A percentile compares a stretch with the other conserved stretches of the same genome.
Evolutionary conservation across 2,113 vertebrate genomes (phyloP).

Genomic region (Passer domesticus): DNA sequence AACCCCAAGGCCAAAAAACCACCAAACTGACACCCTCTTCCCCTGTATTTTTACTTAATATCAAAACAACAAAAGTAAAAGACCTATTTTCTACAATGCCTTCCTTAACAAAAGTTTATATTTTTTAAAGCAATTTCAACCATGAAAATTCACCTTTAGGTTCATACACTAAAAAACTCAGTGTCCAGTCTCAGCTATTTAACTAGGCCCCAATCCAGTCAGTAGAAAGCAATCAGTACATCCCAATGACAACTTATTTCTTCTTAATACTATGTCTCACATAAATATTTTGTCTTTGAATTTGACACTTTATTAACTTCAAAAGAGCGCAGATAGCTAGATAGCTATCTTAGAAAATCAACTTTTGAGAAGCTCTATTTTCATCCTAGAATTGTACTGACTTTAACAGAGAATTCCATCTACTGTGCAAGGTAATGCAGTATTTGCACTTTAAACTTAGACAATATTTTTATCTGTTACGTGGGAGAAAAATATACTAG

Average conservation of each 20-base stretch:
- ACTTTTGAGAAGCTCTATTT: background rate
- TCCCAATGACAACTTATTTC: background rate
- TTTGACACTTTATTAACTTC: background rate
- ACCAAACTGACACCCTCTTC: accelerated
- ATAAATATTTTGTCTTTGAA: background rate
- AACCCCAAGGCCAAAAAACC: accelerated
- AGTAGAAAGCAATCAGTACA: background rate
- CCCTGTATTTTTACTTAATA: background rate
- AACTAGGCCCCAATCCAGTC: background rate
- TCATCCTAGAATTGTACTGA: background rate
- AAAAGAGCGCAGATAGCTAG: background rate
- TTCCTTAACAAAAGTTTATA: background rate
- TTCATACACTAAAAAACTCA: background rate
- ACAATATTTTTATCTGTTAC: background rate
- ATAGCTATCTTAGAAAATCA: background rate
- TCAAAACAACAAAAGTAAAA: background rate
- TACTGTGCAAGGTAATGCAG: background rate
- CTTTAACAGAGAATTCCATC: background rate
- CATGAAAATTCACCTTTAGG: background rate
- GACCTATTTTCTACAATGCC: background rate
- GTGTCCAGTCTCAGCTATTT: background rate
- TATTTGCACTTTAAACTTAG: background rate
- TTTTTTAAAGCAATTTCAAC: background rate
- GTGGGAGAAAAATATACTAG: background rate
- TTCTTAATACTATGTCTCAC: background rate